phyloP scores from a whole-genome alignment of 2,888 invertebrate species.

The Chloroclystis v-ata region DNA sequence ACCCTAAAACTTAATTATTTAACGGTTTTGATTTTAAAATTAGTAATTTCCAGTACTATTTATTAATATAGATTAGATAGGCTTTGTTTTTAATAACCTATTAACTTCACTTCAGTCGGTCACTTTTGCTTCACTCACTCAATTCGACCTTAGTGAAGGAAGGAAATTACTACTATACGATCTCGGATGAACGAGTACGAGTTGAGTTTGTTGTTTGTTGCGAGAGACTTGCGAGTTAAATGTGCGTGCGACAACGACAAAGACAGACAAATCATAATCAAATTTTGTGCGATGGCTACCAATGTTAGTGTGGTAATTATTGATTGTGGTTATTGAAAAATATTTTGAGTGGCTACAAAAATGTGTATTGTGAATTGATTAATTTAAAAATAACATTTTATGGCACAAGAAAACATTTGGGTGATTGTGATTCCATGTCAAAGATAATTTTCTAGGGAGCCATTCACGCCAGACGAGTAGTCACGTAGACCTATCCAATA shows the following conservation, averaged over 20 bases:
- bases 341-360: not conserved
- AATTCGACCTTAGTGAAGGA: no score
- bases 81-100: no score
- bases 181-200: no score
- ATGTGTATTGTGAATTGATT: not conserved
- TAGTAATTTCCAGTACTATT: no score
- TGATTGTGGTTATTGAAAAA: not conserved
- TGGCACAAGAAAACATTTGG: not conserved
- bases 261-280: not conserved
- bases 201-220: no score
- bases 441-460: constrained; percentile 47
- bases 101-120: no score
- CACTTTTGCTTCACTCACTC: no score
- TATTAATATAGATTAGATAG: no score
- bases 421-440: constrained; percentile 5
- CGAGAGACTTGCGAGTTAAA: not conserved
- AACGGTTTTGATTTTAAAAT: no score
- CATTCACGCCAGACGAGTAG: constrained; percentile 75
- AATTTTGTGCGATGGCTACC: not conserved
- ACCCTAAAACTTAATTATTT: no score
- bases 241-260: not conserved
- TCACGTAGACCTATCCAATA: constrained; percentile 59
- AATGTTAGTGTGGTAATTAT: not conserved
- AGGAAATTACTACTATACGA: no score
- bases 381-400: no score